Conservation (phyloP, 2,888 invertebrate genomes). For the Thera britannica region DNA sequence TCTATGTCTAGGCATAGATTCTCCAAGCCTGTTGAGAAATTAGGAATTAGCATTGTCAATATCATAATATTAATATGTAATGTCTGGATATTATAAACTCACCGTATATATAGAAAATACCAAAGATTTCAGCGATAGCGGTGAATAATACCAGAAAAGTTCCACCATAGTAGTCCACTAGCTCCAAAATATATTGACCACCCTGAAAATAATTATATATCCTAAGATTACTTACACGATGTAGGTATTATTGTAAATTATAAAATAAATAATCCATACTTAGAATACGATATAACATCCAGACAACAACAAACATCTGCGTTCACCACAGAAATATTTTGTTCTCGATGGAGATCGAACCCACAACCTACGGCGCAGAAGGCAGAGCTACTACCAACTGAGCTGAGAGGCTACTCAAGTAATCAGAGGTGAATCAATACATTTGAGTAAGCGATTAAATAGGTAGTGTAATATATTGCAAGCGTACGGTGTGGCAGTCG, state of each 20-base stretch:
- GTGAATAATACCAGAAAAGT: conserved; percentile 89
- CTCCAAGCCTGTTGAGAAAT: conserved; percentile 62
- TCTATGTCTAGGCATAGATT: conserved; percentile 87
- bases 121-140: conserved; percentile 87
- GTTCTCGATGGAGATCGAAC: too few species aligned
- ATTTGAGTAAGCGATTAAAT: too few species aligned
- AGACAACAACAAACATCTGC: too few species aligned
- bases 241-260: too few species aligned
- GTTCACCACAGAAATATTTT: too few species aligned
- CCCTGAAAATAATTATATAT: conserved; percentile 77
- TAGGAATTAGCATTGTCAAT: neutral
- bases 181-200: conserved; percentile 89
- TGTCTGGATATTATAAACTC: conserved; percentile 26
- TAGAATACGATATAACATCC: too few species aligned
- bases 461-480: too few species aligned
- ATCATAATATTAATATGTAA: too few species aligned
- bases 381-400: too few species aligned
- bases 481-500: neutral
- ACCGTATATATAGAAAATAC: conserved; percentile 91
- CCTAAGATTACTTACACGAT: neutral
- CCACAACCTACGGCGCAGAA: too few species aligned
- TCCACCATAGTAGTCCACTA: conserved; percentile 90
- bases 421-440: neutral
- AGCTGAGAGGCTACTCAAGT: too few species aligned
- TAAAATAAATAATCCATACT: too few species aligned